These are phyloP conservation scores for Takifugu bimaculatus DNA, from an alignment of 2,113 vertebrate species.

Conservation along the genomic window DNA sequence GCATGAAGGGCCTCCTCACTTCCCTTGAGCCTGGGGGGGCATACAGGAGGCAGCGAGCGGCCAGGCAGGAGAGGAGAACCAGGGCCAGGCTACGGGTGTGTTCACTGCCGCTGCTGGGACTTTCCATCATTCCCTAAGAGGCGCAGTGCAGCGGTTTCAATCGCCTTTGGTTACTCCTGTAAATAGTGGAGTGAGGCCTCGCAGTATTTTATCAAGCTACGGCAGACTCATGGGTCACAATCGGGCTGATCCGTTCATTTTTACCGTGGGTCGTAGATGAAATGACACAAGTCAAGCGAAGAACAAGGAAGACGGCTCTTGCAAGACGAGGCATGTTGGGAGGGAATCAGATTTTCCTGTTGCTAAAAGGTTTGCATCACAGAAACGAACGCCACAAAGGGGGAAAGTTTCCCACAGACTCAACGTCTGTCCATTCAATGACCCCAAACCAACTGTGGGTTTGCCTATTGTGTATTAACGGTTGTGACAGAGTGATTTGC, in stretches of 20 bases:
- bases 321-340: constrained; percentile 44
- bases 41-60: constrained; percentile 64
- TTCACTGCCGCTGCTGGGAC: constrained; percentile 68
- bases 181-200: constrained; percentile 52
- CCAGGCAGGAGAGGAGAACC: constrained; percentile 56
- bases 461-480: constrained; percentile 58
- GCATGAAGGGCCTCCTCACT: constrained; percentile 69
- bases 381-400: constrained; percentile 13
- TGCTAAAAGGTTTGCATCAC: constrained; percentile 30
- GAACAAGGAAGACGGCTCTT: constrained; percentile 23
- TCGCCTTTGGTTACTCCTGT: constrained; percentile 50
- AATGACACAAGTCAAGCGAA: constrained; percentile 51
- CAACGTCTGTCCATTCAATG: no score
- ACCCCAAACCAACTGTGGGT: no score
- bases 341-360: constrained; percentile 35
- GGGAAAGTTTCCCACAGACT: constrained; percentile 54
- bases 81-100: constrained; percentile 55
- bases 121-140: constrained; percentile 68
- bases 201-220: constrained; percentile 47
- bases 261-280: constrained; percentile 41
- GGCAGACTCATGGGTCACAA: constrained; percentile 48
- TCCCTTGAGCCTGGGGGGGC: constrained; percentile 68
- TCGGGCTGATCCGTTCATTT: constrained; percentile 44
- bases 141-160: constrained; percentile 47
- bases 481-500: constrained; percentile 49